Evolutionary conservation across 2,888 invertebrate species (phyloP).

Genomic region (Limnephilus lunatus): DNA sequence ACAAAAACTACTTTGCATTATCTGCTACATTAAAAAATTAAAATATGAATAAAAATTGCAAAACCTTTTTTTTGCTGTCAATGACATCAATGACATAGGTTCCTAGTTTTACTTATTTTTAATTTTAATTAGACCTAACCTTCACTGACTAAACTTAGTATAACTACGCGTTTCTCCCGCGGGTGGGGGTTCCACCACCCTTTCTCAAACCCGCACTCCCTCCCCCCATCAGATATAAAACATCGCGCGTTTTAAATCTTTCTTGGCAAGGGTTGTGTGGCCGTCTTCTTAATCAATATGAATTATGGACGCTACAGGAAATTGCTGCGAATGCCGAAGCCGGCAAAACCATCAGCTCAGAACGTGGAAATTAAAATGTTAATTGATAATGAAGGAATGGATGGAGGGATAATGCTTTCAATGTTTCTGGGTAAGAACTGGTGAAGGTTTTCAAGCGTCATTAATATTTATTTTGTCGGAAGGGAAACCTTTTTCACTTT

Average conservation of each 20-base stretch:
- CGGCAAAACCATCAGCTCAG: constrained; percentile 30
- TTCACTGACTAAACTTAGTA: not conserved
- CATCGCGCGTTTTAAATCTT: constrained; percentile 65
- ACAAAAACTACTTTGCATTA: too few relatives aligned
- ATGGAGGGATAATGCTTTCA: not conserved
- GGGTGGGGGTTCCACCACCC: constrained; percentile 28
- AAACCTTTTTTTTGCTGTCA: too few relatives aligned
- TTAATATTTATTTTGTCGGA: not conserved
- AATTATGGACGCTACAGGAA: constrained; percentile 65
- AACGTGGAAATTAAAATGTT: constrained; percentile 54
- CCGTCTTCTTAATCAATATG: constrained; percentile 65
- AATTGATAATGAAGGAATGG: constrained; percentile 40
- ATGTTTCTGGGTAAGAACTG: not conserved
- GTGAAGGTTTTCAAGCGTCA: not conserved
- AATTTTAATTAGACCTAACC: not conserved
- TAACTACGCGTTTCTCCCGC: constrained; percentile 5
- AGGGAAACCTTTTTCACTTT: not conserved
- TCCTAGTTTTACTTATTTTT: not conserved
- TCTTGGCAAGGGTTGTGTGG: constrained; percentile 65
- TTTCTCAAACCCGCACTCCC: constrained; percentile 17
- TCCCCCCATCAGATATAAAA: constrained; percentile 58
- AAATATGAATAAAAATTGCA: too few relatives aligned
- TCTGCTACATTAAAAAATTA: too few relatives aligned
- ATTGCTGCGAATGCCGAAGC: constrained; percentile 59
- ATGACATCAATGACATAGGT: not conserved